Conservation (phyloP, 2,888 invertebrate species). For the Cryptus viduatorius region DNA sequence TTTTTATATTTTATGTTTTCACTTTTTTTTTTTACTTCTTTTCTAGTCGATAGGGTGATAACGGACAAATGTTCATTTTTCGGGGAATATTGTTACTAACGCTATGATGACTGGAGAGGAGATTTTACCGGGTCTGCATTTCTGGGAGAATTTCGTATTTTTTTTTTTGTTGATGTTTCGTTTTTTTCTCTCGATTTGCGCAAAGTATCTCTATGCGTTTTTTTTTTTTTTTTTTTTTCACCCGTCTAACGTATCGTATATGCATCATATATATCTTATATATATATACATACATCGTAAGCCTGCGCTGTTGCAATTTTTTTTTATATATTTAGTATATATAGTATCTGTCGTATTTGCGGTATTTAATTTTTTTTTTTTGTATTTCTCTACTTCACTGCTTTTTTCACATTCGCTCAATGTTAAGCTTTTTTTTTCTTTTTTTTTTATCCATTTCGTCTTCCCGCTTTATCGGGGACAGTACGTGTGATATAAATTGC, state of each 20-base stretch:
- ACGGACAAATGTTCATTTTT: slow-evolving; percentile 65
- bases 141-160: slow-evolving; percentile 67
- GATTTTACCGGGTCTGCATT: slow-evolving; percentile 66
- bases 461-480: slow-evolving; percentile 73
- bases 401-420: slow-evolving; percentile 54
- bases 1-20: slow-evolving; percentile 15
- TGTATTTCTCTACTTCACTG: slow-evolving; percentile 28
- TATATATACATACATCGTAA: slow-evolving; percentile 70
- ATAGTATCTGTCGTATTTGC: slow-evolving; percentile 70
- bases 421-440: slow-evolving; percentile 14
- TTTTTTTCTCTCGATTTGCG: slow-evolving; percentile 42
- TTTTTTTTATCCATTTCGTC: slow-evolving; percentile 39
- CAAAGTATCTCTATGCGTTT: slow-evolving; percentile 42
- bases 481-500: slow-evolving; percentile 74
- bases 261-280: slow-evolving; percentile 66
- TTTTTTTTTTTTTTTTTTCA: slow-evolving; percentile 9
- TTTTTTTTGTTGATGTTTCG: slow-evolving; percentile 52
- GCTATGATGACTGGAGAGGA: slow-evolving; percentile 67
- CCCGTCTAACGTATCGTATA: slow-evolving; percentile 54
- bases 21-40: slow-evolving; percentile 46
- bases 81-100: slow-evolving; percentile 57
- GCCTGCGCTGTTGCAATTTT: slow-evolving; percentile 70
- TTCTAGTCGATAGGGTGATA: slow-evolving; percentile 70
- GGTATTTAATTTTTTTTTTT: slow-evolving; percentile 53
- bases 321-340: slow-evolving; percentile 78